Percentiles rank a stretch among this genome's conserved stretches.
These are phyloP conservation scores for Eurosta solidaginis DNA, from an alignment of 1,140 invertebrate genomes.

Conservation along the genomic window DNA sequence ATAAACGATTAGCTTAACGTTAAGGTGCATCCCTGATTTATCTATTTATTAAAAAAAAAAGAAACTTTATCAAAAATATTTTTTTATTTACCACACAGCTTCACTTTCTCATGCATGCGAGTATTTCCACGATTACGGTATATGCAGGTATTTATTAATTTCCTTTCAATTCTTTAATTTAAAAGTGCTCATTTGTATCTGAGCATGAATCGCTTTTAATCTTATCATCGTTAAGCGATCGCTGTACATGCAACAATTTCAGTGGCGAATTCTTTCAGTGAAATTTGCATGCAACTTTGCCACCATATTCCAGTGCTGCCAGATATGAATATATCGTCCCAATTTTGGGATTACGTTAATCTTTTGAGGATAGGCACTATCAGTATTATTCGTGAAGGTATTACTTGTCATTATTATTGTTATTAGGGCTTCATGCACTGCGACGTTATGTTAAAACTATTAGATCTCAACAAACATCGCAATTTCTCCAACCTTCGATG, in stretches of 20 bases:
- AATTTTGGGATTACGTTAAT: too few relatives aligned
- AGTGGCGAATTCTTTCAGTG: slow-evolving; percentile 18
- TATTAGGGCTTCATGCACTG: too few relatives aligned
- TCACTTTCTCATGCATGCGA: background rate
- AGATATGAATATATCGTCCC: too few relatives aligned
- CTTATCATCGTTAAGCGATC: slow-evolving; percentile 23
- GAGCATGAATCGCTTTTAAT: background rate
- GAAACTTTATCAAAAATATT: background rate
- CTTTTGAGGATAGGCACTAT: too few relatives aligned
- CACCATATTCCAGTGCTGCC: background rate
- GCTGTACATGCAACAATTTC: slow-evolving; percentile 14
- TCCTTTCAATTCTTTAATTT: slow-evolving; percentile 25
- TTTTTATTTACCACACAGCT: background rate
- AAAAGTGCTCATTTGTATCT: background rate
- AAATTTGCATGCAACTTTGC: slow-evolving; percentile 25
- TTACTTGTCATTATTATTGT: too few relatives aligned
- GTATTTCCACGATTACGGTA: too few relatives aligned
- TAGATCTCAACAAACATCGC: too few relatives aligned
- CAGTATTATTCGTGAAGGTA: too few relatives aligned
- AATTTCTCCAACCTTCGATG: too few relatives aligned
- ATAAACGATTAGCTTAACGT: background rate
- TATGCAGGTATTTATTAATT: background rate
- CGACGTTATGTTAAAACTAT: too few relatives aligned
- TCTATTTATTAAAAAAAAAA: background rate
- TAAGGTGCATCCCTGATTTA: background rate